These are phyloP conservation scores for Aptenodytes patagonicus DNA, from an alignment of 2,113 vertebrate species.

Conservation along the genomic window DNA sequence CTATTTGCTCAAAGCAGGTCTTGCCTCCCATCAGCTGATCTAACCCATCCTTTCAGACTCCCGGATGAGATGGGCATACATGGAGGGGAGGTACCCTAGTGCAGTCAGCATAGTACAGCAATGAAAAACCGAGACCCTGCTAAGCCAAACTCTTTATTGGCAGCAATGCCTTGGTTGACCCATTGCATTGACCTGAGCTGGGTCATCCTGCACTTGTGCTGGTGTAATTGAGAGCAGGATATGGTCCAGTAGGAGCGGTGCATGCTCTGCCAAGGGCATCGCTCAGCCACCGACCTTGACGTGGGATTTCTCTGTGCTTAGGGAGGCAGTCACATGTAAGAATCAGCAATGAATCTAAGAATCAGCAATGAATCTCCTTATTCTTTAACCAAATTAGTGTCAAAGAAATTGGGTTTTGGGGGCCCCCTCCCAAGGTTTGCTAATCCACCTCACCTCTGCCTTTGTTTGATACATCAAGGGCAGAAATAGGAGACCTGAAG, in stretches of 20 bases:
- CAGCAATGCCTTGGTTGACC: background rate
- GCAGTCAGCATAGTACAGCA: background rate
- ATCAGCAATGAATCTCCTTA: slow-evolving; percentile 24
- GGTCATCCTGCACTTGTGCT: background rate
- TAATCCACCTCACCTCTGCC: background rate
- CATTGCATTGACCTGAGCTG: background rate
- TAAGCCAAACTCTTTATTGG: background rate
- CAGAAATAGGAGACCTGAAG: background rate
- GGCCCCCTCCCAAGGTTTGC: background rate
- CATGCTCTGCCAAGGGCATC: background rate
- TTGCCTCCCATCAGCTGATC: background rate
- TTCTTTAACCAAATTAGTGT: slow-evolving; percentile 41
- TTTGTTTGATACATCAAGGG: slow-evolving; percentile 6
- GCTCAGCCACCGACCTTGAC: accelerated
- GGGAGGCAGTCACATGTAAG: background rate
- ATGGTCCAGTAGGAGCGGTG: background rate
- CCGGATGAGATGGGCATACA: background rate
- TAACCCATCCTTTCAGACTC: background rate
- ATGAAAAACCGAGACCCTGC: accelerated
- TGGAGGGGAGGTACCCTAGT: background rate
- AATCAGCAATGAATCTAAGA: slow-evolving; percentile 15
- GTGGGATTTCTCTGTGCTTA: background rate
- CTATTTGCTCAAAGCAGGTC: background rate
- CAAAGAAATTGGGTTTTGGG: slow-evolving; percentile 48
- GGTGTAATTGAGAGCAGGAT: background rate